Evolutionary conservation across 2,113 vertebrate genomes (phyloP).

Genomic region (Lycaon pictus): DNA sequence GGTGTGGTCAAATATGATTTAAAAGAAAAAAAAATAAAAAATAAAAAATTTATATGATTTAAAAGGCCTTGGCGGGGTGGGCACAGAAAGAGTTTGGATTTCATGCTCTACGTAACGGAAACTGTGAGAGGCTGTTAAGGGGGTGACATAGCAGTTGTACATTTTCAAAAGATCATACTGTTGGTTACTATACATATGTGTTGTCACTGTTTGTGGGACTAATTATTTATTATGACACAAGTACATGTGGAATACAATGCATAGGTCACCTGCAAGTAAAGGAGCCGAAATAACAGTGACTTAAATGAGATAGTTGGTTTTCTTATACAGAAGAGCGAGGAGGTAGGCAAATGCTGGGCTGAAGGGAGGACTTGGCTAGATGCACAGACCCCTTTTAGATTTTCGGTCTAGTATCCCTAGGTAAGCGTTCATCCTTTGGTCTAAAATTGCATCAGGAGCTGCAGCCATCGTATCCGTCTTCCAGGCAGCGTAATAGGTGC

Average conservation of each 20-base stretch:
- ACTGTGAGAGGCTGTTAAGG: not conserved
- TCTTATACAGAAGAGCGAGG: not conserved
- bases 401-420: not conserved
- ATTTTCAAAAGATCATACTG: not conserved
- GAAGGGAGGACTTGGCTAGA: not conserved
- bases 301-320: not conserved
- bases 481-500: not conserved
- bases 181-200: not conserved
- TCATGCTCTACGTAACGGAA: not conserved
- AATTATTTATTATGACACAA: not conserved
- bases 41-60: not conserved
- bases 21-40: not conserved
- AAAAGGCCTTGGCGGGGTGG: not conserved
- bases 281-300: not conserved
- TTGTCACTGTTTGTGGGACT: constrained; percentile 17
- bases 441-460: constrained; percentile 12
- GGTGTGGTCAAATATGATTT: not conserved
- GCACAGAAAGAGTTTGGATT: not conserved
- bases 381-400: not conserved
- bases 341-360: not conserved
- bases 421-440: not conserved
- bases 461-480: not conserved
- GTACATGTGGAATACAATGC: not conserved
- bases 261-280: not conserved
- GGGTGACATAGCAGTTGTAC: not conserved